Percentiles rank a stretch among this genome's conserved stretches.
Conservation (phyloP, 2,888 invertebrate genomes). For the Xanthorhoe spadicearia region DNA sequence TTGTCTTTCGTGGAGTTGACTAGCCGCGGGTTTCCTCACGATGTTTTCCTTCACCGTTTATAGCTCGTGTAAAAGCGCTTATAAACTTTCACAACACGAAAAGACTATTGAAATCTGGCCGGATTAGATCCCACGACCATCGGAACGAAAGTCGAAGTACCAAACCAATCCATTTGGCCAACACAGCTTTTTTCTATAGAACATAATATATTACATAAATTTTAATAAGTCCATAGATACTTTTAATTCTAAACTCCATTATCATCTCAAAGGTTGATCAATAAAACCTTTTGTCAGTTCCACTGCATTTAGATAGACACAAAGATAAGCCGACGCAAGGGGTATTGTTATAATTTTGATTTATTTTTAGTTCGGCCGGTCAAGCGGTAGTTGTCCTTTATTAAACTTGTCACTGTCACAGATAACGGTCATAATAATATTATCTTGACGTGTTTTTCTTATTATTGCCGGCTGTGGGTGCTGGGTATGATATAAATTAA, state of each 20-base stretch:
- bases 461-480: constrained; percentile 49
- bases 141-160: too few species aligned
- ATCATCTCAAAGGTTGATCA: constrained; percentile 52
- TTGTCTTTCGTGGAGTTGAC: too few species aligned
- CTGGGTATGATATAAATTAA: constrained; percentile 30
- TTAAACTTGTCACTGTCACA: constrained; percentile 81
- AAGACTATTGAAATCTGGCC: too few species aligned
- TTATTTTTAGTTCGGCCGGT: constrained; percentile 56
- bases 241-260: constrained; percentile 18
- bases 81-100: too few species aligned
- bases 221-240: constrained; percentile 1
- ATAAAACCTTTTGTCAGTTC: constrained; percentile 64
- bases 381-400: constrained; percentile 77
- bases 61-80: too few species aligned
- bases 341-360: constrained; percentile 76
- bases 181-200: too few species aligned
- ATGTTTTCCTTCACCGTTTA: too few species aligned
- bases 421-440: constrained; percentile 69
- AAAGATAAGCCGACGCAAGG: constrained; percentile 64
- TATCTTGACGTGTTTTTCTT: constrained; percentile 70
- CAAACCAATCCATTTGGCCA: too few species aligned
- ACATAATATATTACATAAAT: background rate
- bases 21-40: too few species aligned
- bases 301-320: constrained; percentile 72
- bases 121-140: too few species aligned